Percentiles rank a stretch among this genome's conserved stretches.
These are phyloP conservation scores for Gallinago media DNA, from an alignment of 2,113 vertebrate genomes.

Conservation along the genomic window DNA sequence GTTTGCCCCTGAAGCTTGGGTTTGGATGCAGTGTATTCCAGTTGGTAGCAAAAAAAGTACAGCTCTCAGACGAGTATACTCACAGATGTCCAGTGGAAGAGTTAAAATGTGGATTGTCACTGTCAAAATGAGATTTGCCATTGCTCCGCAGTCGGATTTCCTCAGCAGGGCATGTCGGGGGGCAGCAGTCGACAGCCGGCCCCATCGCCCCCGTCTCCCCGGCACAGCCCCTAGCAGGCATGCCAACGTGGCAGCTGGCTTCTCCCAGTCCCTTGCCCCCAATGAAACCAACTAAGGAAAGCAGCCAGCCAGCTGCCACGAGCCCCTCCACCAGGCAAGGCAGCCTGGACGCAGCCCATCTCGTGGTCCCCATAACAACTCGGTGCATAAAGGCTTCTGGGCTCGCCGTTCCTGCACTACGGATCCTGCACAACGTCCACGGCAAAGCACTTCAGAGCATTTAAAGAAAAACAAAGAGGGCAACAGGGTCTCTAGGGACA, in stretches of 20 bases:
- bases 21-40: not conserved
- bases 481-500: not conserved
- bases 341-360: not conserved
- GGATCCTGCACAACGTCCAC: not conserved
- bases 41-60: not conserved
- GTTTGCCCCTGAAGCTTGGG: not conserved
- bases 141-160: not conserved
- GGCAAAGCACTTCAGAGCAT: not conserved
- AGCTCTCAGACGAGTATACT: not conserved
- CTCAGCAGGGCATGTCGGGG: not conserved
- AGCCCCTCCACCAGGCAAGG: not conserved
- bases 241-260: not conserved
- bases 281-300: not conserved
- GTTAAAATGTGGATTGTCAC: not conserved
- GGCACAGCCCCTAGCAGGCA: not conserved
- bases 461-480: not conserved
- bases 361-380: accelerated
- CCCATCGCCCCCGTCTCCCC: accelerated
- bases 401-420: not conserved
- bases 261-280: not conserved
- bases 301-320: not conserved
- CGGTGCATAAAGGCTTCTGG: not conserved
- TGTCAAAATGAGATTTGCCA: not conserved
- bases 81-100: not conserved
- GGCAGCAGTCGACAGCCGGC: not conserved